phyloP scores from a whole-genome alignment of 2,113 vertebrate genomes.

The Emydura subglobosa region DNA sequence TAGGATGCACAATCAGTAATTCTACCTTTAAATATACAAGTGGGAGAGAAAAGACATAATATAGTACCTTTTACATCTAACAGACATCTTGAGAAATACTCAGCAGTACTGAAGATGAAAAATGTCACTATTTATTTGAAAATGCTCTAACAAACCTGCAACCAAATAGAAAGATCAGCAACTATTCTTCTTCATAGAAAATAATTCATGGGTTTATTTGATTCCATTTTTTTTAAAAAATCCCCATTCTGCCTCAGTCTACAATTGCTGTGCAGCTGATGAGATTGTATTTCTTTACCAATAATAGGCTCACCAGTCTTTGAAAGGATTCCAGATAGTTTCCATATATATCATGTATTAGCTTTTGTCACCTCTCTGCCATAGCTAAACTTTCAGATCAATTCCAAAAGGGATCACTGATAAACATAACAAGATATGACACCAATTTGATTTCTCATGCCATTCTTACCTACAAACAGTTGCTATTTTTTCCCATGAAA shows the following conservation, averaged over 20 bases:
- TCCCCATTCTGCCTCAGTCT: background rate
- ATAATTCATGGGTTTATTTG: slow-evolving; percentile 19
- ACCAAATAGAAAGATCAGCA: background rate
- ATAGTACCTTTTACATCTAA: background rate
- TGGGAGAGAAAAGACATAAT: background rate
- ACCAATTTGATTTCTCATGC: background rate
- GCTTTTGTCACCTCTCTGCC: slow-evolving; percentile 45
- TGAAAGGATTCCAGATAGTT: slow-evolving; percentile 12
- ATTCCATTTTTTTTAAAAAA: slow-evolving; percentile 12
- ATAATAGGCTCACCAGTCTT: background rate
- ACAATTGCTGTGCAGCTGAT: background rate
- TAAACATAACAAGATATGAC: slow-evolving; percentile 41
- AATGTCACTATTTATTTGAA: background rate
- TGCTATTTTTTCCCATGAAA: background rate
- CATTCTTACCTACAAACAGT: slow-evolving; percentile 21
- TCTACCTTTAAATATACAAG: background rate
- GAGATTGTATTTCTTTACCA: slow-evolving; percentile 21
- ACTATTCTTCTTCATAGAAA: background rate
- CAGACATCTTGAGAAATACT: background rate
- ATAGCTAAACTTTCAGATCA: slow-evolving; percentile 44
- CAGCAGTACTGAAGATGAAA: background rate
- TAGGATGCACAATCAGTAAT: background rate
- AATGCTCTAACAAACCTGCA: background rate
- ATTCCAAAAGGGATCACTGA: slow-evolving; percentile 44
- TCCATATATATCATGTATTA: background rate